Percentiles rank a stretch among this genome's conserved stretches.
phyloP scores from a whole-genome alignment of 2,797 vertebrate genomes.

The Ctenopoma kingsleyae region DNA sequence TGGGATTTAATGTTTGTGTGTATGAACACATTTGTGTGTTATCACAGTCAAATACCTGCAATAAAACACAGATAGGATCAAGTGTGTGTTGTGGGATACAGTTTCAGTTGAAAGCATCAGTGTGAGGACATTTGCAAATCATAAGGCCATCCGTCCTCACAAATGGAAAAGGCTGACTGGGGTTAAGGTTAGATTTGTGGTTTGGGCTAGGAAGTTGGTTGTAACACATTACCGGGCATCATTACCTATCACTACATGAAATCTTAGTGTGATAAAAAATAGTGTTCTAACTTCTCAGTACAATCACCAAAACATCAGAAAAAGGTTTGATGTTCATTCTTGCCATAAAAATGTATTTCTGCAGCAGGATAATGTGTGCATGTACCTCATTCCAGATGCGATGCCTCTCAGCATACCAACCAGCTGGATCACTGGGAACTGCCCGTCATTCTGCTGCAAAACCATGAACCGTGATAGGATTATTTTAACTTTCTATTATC shows the following conservation, averaged over 20 bases:
- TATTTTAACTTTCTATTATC: conserved; percentile 40
- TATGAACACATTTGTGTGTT: conserved; percentile 38
- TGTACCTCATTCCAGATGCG: conserved; percentile 93
- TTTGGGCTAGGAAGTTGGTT: neutral
- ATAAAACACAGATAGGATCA: conserved; percentile 55
- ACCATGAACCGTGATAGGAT: conserved; percentile 50
- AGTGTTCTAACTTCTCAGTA: conserved; percentile 27
- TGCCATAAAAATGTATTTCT: conserved; percentile 26
- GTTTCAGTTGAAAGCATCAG: neutral
- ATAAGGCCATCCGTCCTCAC: neutral
- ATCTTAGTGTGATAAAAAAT: conserved; percentile 13
- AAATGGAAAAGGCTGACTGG: neutral
- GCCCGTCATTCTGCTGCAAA: conserved; percentile 91
- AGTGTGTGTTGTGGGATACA: conserved; percentile 1
- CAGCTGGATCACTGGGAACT: conserved; percentile 90
- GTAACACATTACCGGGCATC: conserved; percentile 9
- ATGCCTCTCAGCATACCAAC: conserved; percentile 93
- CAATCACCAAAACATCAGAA: conserved; percentile 24
- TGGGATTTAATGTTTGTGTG: conserved; percentile 58
- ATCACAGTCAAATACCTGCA: conserved; percentile 36
- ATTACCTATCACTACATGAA: conserved; percentile 17
- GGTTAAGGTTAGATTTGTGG: neutral
- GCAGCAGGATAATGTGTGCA: conserved; percentile 19
- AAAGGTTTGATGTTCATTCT: conserved; percentile 22
- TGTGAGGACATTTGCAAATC: neutral